phyloP scores from a whole-genome alignment of 2,888 invertebrate species.

The Tetrapedia diversipes region DNA sequence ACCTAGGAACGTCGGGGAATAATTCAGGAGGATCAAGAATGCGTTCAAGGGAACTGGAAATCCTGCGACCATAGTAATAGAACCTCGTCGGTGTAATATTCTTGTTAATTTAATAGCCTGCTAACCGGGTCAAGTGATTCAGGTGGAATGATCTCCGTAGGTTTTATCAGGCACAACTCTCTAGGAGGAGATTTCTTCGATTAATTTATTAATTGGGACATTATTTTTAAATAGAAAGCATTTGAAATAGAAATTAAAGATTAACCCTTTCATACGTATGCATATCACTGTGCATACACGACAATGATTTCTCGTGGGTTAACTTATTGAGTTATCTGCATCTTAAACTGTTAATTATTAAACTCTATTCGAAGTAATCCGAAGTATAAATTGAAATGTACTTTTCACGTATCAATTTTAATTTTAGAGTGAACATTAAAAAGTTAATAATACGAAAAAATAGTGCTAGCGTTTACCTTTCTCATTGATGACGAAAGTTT shows the following conservation, averaged over 20 bases:
- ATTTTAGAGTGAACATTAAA: neutral
- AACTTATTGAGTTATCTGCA: too few relatives aligned
- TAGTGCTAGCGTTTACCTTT: neutral
- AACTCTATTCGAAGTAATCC: too few relatives aligned
- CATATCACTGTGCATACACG: too few relatives aligned
- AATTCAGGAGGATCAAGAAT: slow-evolving; percentile 18
- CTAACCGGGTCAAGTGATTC: slow-evolving; percentile 20
- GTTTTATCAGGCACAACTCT: too few relatives aligned
- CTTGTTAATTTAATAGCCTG: slow-evolving; percentile 11
- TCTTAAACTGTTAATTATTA: too few relatives aligned
- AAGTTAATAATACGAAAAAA: neutral
- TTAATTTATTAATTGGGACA: too few relatives aligned
- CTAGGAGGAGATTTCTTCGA: too few relatives aligned
- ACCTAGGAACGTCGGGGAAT: slow-evolving; percentile 14
- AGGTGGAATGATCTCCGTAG: slow-evolving; percentile 23
- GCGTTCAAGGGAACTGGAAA: slow-evolving; percentile 6
- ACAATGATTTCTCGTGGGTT: too few relatives aligned
- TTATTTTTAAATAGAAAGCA: too few relatives aligned
- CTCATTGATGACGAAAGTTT: neutral
- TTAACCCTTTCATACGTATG: too few relatives aligned
- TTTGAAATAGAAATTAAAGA: too few relatives aligned
- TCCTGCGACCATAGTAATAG: slow-evolving; percentile 5
- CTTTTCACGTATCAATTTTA: neutral
- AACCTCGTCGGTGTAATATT: slow-evolving; percentile 12
- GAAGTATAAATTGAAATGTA: too few relatives aligned